Evolutionary conservation across 2,113 vertebrate genomes (phyloP), one percentile per base, ranked within the genome.

Genomic region (Chaenocephalus aceratus): DNA sequence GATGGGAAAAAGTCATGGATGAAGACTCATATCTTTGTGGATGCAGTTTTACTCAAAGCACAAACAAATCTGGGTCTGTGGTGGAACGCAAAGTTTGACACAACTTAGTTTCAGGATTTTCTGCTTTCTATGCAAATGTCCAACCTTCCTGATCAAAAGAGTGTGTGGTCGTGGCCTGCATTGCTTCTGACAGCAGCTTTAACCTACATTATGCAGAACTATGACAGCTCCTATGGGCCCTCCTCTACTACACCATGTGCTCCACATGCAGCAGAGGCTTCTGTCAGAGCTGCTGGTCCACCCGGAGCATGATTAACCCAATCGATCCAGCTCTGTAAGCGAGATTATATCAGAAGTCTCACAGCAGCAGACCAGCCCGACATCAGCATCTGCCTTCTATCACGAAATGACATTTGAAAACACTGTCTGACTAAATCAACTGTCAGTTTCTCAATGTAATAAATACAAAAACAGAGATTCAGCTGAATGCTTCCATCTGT

Each of bases 181-280:
- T 30, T 51, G 23, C 72, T 30, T 66, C 61, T 67, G 48, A 10
- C 51, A 78, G 82, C 63, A 44, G 73, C 71, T 10, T 85, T 88
- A 89, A 92, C 85, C 83, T 89, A 81, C 80, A 91, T 89, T 65
- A 77, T 10, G 18, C 71, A 69, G 69, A 88, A 84, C 60, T 79
- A 59, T 89, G 88, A 86, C 87, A 83, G 84, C 75, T 90, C 88
- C 89, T 83, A 6, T 82, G 82, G 88, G 85, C 66, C 67, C 77
- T 62, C 10, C 65, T 53, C 6, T 5, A 57, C 75, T 75, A 69
- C 30, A 1, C 69, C 73, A 49, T 12, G 36, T 63, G 79, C 85
- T 85, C 79, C 81, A 84, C 76, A 79, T 80, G 21, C 66, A 41
- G 82, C 63, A 5, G 46, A 45, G 72, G 9, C 59, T 49, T 68